Conservation (phyloP, 2,113 vertebrate species). For the Corythornis vintsioides region DNA sequence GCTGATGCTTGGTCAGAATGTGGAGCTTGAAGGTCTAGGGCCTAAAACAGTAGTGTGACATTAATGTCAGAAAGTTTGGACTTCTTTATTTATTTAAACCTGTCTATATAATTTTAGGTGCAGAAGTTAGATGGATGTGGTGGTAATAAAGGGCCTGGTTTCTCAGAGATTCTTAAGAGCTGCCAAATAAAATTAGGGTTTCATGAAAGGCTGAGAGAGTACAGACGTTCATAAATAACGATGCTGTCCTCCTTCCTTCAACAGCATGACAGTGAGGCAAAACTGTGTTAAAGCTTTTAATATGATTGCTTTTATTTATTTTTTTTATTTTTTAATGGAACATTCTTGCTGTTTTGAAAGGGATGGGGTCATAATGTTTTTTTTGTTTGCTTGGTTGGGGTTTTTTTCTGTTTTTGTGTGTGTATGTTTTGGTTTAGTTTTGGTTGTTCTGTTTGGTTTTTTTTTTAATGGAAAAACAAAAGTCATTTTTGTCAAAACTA, state of each 20-base stretch:
- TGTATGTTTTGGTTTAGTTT: background rate
- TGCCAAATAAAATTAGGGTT: constrained; percentile 69
- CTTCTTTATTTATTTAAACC: constrained; percentile 29
- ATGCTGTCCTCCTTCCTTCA: constrained; percentile 67
- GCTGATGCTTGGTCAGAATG: background rate
- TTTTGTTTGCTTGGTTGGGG: too few relatives aligned
- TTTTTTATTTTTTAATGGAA: background rate
- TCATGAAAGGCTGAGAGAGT: constrained; percentile 68
- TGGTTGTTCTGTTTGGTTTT: background rate
- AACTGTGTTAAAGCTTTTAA: background rate
- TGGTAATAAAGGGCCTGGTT: constrained; percentile 35
- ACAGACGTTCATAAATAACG: constrained; percentile 66
- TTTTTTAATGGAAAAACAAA: background rate
- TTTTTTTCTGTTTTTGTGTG: too few relatives aligned
- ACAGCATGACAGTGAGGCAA: constrained; percentile 15
- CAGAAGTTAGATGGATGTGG: constrained; percentile 33
- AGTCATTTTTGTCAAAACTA: background rate
- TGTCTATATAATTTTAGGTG: constrained; percentile 17
- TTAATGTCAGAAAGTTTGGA: constrained; percentile 9
- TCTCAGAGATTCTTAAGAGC: constrained; percentile 56
- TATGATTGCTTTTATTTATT: background rate
- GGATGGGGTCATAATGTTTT: too few relatives aligned
- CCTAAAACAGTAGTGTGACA: constrained; percentile 4
- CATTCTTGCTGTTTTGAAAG: background rate
- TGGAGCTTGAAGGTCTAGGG: background rate